Base-by-base conservation (phyloP, 2,113 vertebrate genomes). In the Papio anubis region DNA sequence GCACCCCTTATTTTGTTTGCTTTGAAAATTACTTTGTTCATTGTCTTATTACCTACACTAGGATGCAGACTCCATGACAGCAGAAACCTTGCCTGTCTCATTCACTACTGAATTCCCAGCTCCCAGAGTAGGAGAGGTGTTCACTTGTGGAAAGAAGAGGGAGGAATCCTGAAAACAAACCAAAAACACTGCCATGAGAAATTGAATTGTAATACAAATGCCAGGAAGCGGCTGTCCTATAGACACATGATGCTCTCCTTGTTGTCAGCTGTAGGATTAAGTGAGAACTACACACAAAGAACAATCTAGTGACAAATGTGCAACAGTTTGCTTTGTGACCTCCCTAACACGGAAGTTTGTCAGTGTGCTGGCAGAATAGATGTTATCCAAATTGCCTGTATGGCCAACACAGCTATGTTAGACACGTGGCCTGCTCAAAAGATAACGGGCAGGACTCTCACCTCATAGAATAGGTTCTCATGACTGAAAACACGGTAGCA, bases 331-430 rank as follows among this genome's bases (percentile, higher is more conserved):
- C 83, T 85, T 64, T 23, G 70, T 57, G 94, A 89, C 6, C 32
- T 70, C 43, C 50, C 79, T 57, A 9, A 40, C 61, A 5, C 5
- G 78, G 91, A 68, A 84, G 93, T 21, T 32, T 90, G 70, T 91
- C 97, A 86, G 68, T 43, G 68, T 57, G 38, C 68, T 84, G 68
- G 20, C 27, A 59, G 61, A 96, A 89, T 96, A 98, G 96, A 95
- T 97, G 96, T 87, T 72, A 61, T 50, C 94, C 93, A 96, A 93
- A 87, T 73, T 94, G 95, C 78, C 93, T 55, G 27, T 23, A 48
- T 70, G 50, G 81, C 76, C 70, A 45, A 14, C 61, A 72, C 87
- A 61, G 84, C 84, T 93, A n/a, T 64, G 68, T 11, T 73, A 50
- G 87, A 78, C 90, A 73, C 3, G 25, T 43, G 52, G 45, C n/a